Percentiles rank a stretch among this genome's conserved stretches.
Conservation (phyloP, 2,113 vertebrate species). For the Charadrius vociferus region DNA sequence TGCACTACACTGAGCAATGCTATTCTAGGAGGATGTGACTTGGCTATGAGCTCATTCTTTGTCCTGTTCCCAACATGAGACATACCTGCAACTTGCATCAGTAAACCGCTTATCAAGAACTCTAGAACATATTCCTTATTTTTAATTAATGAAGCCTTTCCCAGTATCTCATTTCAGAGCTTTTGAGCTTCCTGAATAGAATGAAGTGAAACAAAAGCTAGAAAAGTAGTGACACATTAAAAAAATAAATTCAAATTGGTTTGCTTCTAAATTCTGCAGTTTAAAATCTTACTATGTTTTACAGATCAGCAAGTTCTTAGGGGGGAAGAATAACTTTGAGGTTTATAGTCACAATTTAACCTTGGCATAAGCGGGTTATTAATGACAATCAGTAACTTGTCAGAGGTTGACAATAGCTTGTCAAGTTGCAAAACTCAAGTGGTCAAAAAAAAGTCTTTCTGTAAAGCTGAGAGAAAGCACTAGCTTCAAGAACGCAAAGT, state of each 20-base stretch:
- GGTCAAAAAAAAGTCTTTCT: not conserved
- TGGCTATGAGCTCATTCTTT: constrained; percentile 52
- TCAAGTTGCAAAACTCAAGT: not conserved
- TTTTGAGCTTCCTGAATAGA: not conserved
- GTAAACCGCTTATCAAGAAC: not conserved
- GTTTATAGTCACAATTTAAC: not conserved
- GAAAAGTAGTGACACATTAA: not conserved
- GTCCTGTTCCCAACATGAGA: not conserved
- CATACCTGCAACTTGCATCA: constrained; percentile 34
- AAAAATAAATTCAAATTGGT: not conserved
- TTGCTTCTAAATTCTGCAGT: not conserved
- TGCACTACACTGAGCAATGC: not conserved
- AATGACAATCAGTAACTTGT: not conserved
- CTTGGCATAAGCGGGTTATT: not conserved
- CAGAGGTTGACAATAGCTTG: not conserved
- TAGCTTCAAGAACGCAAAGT: not conserved
- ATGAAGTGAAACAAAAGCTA: not conserved
- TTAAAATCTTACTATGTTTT: not conserved
- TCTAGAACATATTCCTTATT: not conserved
- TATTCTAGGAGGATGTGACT: not conserved
- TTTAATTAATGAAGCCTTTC: not conserved
- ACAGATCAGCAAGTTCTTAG: not conserved
- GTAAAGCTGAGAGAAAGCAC: not conserved
- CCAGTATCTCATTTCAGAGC: not conserved
- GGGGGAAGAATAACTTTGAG: not conserved